phyloP scores from a whole-genome alignment of 2,888 invertebrate genomes.

The Agonopterix heracliana region DNA sequence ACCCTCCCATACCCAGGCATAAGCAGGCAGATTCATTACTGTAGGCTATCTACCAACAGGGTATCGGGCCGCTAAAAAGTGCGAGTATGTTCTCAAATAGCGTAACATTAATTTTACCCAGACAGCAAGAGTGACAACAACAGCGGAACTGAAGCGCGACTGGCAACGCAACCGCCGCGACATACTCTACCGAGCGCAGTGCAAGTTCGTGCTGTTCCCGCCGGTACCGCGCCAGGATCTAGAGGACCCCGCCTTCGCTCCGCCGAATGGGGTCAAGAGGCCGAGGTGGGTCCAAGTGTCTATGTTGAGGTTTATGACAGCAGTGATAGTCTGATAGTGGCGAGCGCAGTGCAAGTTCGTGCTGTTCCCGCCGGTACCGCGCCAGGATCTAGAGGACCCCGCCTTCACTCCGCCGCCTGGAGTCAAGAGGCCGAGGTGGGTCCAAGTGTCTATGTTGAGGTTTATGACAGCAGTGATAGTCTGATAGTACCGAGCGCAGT shows the following conservation, averaged over 20 bases:
- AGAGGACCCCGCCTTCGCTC: slow-evolving; percentile 38
- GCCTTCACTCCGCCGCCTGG: slow-evolving; percentile 34
- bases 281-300: slow-evolving; percentile 32
- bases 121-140: background rate
- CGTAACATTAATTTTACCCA: too few relatives aligned
- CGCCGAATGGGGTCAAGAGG: slow-evolving; percentile 34
- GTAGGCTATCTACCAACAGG: too few relatives aligned
- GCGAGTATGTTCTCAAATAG: too few relatives aligned
- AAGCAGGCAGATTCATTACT: too few relatives aligned
- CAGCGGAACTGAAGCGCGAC: slow-evolving; percentile 27
- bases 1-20: too few relatives aligned
- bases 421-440: slow-evolving; percentile 46
- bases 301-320: background rate
- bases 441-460: too few relatives aligned
- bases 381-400: slow-evolving; percentile 35
- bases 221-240: slow-evolving; percentile 27
- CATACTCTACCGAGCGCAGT: slow-evolving; percentile 31
- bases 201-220: slow-evolving; percentile 43
- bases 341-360: slow-evolving; percentile 33
- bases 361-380: slow-evolving; percentile 34
- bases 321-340: too few relatives aligned
- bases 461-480: too few relatives aligned
- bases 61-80: too few relatives aligned
- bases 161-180: slow-evolving; percentile 35
- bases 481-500: slow-evolving; percentile 23